Evolutionary conservation across 1,140 invertebrate species (phyloP).

Genomic region (Aleiodes sp.): DNA sequence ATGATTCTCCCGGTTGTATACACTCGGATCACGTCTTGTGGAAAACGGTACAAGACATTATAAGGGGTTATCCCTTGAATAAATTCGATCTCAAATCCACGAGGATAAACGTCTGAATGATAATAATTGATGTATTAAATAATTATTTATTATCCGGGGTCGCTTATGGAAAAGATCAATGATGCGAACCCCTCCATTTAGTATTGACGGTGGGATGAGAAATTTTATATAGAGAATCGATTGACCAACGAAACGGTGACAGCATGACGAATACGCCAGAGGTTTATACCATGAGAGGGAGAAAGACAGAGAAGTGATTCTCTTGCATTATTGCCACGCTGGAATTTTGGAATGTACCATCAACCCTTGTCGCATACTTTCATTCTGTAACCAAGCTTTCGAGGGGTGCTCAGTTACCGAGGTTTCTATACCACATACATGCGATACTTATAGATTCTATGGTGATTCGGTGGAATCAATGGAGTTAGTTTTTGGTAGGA

Average conservation of each 20-base stretch:
- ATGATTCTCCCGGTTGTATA: slow-evolving; percentile 51
- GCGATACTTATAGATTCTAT: slow-evolving; percentile 18
- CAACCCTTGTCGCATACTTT: too few species aligned
- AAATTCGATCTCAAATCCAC: slow-evolving; percentile 32
- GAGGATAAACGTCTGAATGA: not conserved
- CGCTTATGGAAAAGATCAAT: not conserved
- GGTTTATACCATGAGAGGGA: not conserved
- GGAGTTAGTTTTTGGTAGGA: not conserved
- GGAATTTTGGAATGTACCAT: not conserved
- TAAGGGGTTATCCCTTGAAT: slow-evolving; percentile 18
- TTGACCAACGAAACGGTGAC: not conserved
- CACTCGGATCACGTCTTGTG: slow-evolving; percentile 39
- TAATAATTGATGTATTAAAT: not conserved
- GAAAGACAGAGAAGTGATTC: too few species aligned
- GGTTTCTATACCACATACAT: not conserved
- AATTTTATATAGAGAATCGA: not conserved
- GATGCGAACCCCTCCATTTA: too few species aligned
- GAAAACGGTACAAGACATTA: slow-evolving; percentile 21
- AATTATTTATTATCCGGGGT: not conserved
- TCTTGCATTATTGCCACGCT: not conserved
- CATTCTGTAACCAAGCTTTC: too few species aligned
- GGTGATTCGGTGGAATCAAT: not conserved
- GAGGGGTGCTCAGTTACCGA: not conserved
- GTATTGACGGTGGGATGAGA: not conserved
- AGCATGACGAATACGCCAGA: not conserved